A percentile compares a stretch with the other conserved stretches of the same genome.
Conservation (phyloP, 2,888 invertebrate genomes). For the Lissocephala sabroskyi region DNA sequence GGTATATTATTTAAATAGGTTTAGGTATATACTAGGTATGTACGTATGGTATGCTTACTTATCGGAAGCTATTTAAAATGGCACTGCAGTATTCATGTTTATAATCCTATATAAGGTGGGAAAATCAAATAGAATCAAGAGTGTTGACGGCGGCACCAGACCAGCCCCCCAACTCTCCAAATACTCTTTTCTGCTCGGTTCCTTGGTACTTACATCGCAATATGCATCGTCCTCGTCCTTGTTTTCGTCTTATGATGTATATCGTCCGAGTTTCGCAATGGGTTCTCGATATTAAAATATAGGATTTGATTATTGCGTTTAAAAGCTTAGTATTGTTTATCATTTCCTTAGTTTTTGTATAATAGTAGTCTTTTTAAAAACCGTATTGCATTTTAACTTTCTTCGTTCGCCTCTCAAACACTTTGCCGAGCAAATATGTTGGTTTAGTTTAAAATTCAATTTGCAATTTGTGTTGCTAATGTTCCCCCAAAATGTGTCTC, state of each 20-base stretch:
- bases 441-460: conserved; percentile 32
- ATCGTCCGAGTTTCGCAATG: conserved; percentile 7
- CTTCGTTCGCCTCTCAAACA: no score
- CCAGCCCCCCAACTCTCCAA: no score
- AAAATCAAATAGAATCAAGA: conserved; percentile 66
- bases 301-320: conserved; percentile 56
- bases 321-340: conserved; percentile 54
- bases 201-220: no score
- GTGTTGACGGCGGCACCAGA: no score
- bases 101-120: conserved; percentile 68
- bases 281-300: conserved; percentile 33
- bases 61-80: conserved; percentile 70
- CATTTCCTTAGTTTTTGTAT: conserved; percentile 33
- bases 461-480: conserved; percentile 48
- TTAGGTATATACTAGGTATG: conserved; percentile 8
- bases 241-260: no score
- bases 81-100: conserved; percentile 68
- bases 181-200: no score
- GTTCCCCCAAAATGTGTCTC: conserved; percentile 63
- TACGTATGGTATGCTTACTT: conserved; percentile 38
- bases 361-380: conserved; percentile 61
- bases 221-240: conserved; percentile 1
- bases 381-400: conserved; percentile 49
- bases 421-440: conserved; percentile 1
- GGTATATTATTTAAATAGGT: conserved; percentile 6